Evolutionary conservation across 2,888 invertebrate species (phyloP).

Genomic region (Abscondita cerata): DNA sequence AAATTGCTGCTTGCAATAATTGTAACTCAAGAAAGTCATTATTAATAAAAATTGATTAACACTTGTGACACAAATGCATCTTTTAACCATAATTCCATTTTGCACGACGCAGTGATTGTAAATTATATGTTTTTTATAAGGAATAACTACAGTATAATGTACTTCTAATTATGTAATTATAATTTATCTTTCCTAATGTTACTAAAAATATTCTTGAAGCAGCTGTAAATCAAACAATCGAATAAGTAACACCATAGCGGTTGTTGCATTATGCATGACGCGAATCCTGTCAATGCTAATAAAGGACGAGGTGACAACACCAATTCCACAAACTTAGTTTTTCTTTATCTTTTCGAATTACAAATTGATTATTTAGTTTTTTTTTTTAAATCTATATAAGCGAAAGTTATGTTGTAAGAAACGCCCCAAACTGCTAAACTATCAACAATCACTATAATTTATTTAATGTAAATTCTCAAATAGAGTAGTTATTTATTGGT

Average conservation of each 20-base stretch:
- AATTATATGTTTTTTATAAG: no score
- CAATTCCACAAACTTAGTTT: conserved; percentile 13
- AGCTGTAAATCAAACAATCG: conserved; percentile 8
- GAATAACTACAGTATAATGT: background rate
- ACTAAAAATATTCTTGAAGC: background rate
- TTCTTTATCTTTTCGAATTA: conserved; percentile 12
- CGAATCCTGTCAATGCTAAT: conserved; percentile 28
- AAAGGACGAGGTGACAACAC: conserved; percentile 32
- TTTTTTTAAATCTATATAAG: no score
- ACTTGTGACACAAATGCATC: no score
- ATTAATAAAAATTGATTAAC: no score
- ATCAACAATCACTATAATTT: background rate
- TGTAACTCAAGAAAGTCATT: no score
- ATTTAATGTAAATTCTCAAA: background rate
- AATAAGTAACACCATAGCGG: conserved; percentile 16
- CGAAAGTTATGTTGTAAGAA: no score
- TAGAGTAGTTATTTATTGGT: background rate
- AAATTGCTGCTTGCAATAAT: no score
- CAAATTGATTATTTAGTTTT: no score
- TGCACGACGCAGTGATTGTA: no score
- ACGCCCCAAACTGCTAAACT: no score
- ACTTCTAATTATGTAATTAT: background rate
- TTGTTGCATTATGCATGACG: conserved; percentile 29
- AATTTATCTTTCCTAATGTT: no score
- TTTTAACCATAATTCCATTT: no score